These are phyloP conservation scores for Sebastes minor DNA, from an alignment of 2,797 vertebrate species.

Conservation along the genomic window DNA sequence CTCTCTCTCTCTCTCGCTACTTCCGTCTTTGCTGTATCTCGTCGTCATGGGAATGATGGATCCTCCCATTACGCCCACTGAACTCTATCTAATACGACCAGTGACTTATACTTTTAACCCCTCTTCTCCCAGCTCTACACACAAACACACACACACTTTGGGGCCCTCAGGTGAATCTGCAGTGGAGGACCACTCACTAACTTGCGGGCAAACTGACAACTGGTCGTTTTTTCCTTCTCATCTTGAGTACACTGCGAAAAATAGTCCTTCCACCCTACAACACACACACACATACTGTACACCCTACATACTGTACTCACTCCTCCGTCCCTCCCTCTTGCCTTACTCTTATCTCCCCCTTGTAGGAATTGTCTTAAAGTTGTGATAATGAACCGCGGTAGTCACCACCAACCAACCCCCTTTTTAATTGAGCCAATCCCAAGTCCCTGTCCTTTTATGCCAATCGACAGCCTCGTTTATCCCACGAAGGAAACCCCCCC, in stretches of 20 bases:
- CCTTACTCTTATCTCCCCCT: conserved; percentile 49
- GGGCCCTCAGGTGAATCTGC: conserved; percentile 52
- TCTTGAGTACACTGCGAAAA: conserved; percentile 65
- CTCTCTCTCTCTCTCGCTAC: not conserved
- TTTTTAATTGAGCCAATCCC: conserved; percentile 44
- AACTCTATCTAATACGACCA: conserved; percentile 33
- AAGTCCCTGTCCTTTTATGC: conserved; percentile 1
- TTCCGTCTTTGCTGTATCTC: not conserved
- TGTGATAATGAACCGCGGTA: conserved; percentile 50
- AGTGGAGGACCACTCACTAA: conserved; percentile 13
- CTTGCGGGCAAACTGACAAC: conserved; percentile 24
- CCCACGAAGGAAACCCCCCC: not conserved
- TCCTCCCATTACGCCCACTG: conserved; percentile 18
- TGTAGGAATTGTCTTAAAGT: conserved; percentile 54
- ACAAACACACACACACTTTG: not conserved
- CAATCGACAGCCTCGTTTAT: conserved; percentile 9
- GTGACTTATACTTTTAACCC: conserved; percentile 32
- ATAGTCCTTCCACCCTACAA: not conserved
- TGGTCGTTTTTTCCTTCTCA: conserved; percentile 10
- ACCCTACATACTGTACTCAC: conserved; percentile 18
- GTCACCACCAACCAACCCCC: conserved; percentile 30
- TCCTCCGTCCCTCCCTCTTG: conserved; percentile 30
- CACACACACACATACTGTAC: not conserved
- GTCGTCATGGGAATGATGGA: conserved; percentile 8
- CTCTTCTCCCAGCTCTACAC: conserved; percentile 1